Base-by-base conservation (phyloP, 2,113 vertebrate species). In the Grantiella picta region DNA sequence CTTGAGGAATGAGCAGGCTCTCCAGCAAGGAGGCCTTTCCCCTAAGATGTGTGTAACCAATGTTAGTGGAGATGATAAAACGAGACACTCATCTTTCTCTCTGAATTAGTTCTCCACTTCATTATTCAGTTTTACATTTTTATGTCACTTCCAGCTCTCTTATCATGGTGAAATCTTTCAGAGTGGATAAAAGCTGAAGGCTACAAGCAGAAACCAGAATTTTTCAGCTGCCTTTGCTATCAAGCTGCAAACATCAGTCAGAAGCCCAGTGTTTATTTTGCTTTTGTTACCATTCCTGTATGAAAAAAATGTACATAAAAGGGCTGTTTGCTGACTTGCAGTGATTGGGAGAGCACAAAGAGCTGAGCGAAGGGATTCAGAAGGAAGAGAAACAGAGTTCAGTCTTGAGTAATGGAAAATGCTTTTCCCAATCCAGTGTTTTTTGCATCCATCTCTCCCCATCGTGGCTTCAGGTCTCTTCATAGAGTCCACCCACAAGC, bases 141-240 rank as follows among this genome's bases (percentile, higher is more conserved):
- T 31, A 63, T 88, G 82, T 86, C 72, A 75, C 56, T 92, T 95
- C 80, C 65, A 81, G 64, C 86, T 89, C 76, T 86, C 60, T 73
- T 75, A 49, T 87, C 53, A 28, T 16, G 6, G 57, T 70, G 89
- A 71, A 85, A 77, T 90, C 79, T 94, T 92, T 91, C 81, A 42
- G 64, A 78, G n/a, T 27, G 33, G 69, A 75, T 88, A 73, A 83
- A 95, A 81, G 82, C 76, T 68, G 79, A 83, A 93, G 54, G 68
- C 64, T 88, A 40, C 60, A 64, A 81, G 84, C 70, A 90, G 87
- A 91, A 90, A 65, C 63, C 25, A 61, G 38, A 75, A 70, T 76
- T 61, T 92, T 87, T 88, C 84, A 86, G 79, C 93, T 95, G 87
- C 87, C 56, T 88, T 90, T 90, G 79, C 82, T 92, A 90, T 82